A percentile compares a stretch with the other conserved stretches of the same genome.
These are phyloP conservation scores for Crenuchus spilurus DNA, from an alignment of 2,797 vertebrate genomes.

Conservation along the genomic window DNA sequence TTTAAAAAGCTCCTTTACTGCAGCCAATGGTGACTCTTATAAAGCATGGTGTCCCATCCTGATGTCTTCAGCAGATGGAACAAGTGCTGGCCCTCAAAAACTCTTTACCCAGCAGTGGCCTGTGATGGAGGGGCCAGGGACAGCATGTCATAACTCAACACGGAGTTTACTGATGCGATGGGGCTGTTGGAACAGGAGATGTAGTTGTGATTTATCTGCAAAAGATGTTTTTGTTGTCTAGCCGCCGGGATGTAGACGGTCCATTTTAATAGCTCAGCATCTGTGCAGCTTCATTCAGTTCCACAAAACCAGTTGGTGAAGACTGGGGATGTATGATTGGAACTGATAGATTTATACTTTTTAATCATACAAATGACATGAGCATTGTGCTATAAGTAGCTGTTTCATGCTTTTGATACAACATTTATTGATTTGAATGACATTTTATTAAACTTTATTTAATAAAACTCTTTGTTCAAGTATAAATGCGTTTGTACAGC, in stretches of 20 bases:
- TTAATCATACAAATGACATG: too few relatives aligned
- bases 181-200: not conserved
- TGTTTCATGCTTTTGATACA: too few relatives aligned
- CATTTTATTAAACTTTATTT: too few relatives aligned
- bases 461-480: too few relatives aligned
- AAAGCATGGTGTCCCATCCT: not conserved
- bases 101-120: not conserved
- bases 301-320: not conserved
- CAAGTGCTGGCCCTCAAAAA: not conserved
- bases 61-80: conserved; percentile 16
- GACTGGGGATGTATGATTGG: too few relatives aligned
- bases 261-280: not conserved
- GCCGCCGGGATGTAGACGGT: not conserved
- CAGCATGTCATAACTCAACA: conserved; percentile 3
- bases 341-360: too few relatives aligned
- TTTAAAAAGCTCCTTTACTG: not conserved
- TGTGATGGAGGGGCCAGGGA: conserved; percentile 10
- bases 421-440: too few relatives aligned
- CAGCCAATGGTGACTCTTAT: conserved; percentile 6
- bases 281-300: not conserved
- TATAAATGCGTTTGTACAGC: too few relatives aligned
- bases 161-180: conserved; percentile 8
- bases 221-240: conserved; percentile 4
- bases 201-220: not conserved
- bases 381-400: too few relatives aligned